A percentile compares a stretch with the other conserved stretches of the same genome.
Conservation (phyloP, 1,140 invertebrate species). For the Holotrichia oblita region DNA sequence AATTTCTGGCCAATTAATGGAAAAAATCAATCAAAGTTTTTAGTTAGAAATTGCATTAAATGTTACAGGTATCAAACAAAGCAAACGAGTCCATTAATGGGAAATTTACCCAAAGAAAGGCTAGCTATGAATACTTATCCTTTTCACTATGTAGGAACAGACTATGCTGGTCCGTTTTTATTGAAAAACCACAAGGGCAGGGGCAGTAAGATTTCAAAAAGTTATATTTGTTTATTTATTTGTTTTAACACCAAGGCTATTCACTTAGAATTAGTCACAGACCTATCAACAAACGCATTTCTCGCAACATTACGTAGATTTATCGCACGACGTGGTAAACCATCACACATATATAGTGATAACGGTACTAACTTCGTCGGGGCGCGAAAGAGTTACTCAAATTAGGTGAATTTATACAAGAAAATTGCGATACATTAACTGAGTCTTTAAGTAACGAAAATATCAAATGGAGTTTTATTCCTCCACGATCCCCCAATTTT, state of each 20-base stretch:
- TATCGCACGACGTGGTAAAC: not conserved
- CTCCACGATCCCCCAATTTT: not conserved
- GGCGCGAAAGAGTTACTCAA: not conserved
- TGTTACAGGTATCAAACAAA: not conserved
- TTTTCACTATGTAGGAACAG: constrained; percentile 5
- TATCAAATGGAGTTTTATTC: constrained; percentile 19
- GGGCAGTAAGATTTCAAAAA: not conserved
- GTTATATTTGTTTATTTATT: constrained; percentile 14
- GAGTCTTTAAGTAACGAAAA: not conserved
- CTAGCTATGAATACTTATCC: not conserved
- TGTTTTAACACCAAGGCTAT: not conserved
- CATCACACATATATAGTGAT: not conserved
- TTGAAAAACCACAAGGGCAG: not conserved
- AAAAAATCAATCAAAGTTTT: not conserved
- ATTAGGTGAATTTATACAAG: not conserved
- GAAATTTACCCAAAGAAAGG: not conserved
- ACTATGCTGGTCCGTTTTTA: not conserved
- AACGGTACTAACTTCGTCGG: constrained; percentile 31
- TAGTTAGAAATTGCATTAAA: constrained; percentile 13
- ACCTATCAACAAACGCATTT: constrained; percentile 6
- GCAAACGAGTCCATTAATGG: not conserved
- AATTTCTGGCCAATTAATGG: constrained; percentile 8
- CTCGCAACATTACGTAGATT: not conserved
- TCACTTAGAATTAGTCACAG: constrained; percentile 8
- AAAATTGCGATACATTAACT: not conserved